phyloP scores from a whole-genome alignment of 2,888 invertebrate species.

The Globia sparganii region DNA sequence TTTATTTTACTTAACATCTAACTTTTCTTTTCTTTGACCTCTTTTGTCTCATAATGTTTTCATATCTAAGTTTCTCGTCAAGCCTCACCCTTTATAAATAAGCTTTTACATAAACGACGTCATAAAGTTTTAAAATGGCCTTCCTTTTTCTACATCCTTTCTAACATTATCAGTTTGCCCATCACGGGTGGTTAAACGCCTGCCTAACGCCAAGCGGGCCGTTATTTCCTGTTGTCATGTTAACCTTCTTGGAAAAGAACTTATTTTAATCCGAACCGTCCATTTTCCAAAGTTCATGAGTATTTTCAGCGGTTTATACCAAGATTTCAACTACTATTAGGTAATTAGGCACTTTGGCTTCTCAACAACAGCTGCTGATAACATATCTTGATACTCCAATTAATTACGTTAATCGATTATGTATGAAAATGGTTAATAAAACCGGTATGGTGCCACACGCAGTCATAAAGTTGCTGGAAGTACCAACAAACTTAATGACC shows the following conservation, averaged over 20 bases:
- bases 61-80: background rate
- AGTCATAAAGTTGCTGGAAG: constrained; percentile 47
- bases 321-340: constrained; percentile 37
- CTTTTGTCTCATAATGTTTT: background rate
- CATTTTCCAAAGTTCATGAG: background rate
- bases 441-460: constrained; percentile 43
- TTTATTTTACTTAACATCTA: background rate
- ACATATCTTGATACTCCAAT: constrained; percentile 35
- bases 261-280: background rate
- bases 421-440: constrained; percentile 54
- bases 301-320: constrained; percentile 6
- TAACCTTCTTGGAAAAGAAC: background rate
- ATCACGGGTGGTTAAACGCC: background rate
- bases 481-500: constrained; percentile 55
- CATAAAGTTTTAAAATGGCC: background rate
- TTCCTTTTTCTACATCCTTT: background rate
- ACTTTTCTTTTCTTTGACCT: background rate
- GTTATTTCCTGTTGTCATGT: constrained; percentile 29
- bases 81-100: background rate
- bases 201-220: background rate
- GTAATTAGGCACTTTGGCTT: constrained; percentile 35
- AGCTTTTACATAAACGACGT: background rate
- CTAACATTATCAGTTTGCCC: constrained; percentile 1
- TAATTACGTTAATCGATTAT: constrained; percentile 50
- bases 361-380: constrained; percentile 24